Conservation (phyloP, 2,113 vertebrate genomes). For the Hymenochirus boettgeri region DNA sequence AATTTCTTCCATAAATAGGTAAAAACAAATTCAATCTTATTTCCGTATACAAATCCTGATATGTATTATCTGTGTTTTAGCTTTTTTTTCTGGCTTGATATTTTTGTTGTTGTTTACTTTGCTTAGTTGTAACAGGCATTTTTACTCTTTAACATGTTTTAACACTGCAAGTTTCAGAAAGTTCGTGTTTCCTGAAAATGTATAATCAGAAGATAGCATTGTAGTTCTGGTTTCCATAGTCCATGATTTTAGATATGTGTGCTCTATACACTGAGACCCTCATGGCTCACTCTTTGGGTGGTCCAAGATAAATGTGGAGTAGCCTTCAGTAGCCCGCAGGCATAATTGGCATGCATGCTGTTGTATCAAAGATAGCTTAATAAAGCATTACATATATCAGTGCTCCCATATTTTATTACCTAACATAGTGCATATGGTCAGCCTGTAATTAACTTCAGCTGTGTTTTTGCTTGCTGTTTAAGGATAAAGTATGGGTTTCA, state of each 20-base stretch:
- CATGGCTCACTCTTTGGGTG: constrained; percentile 82
- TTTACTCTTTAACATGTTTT: too few species aligned
- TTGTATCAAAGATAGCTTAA: constrained; percentile 91
- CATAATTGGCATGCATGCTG: constrained; percentile 78
- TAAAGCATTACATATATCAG: constrained; percentile 96
- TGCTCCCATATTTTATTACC: constrained; percentile 87
- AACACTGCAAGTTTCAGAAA: neutral
- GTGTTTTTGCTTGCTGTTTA: constrained; percentile 85
- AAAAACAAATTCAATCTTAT: too few species aligned
- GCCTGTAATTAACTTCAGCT: constrained; percentile 95
- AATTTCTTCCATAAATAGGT: too few species aligned
- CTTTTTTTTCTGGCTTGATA: too few species aligned
- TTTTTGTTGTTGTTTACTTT: neutral
- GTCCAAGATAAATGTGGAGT: constrained; percentile 84
- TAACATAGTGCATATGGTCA: constrained; percentile 87
- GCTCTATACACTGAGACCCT: constrained; percentile 51
- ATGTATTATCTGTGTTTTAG: too few species aligned
- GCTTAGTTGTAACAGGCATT: neutral
- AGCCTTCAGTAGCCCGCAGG: constrained; percentile 87
- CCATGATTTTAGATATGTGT: constrained; percentile 58
- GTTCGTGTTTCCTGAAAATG: constrained; percentile 52
- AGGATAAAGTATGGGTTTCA: constrained; percentile 73
- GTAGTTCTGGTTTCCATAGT: constrained; percentile 46
- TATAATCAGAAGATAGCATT: constrained; percentile 52
- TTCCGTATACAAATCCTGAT: too few species aligned